Conservation (phyloP, 2,797 vertebrate species). For the Rhadinocentrus ornatus region DNA sequence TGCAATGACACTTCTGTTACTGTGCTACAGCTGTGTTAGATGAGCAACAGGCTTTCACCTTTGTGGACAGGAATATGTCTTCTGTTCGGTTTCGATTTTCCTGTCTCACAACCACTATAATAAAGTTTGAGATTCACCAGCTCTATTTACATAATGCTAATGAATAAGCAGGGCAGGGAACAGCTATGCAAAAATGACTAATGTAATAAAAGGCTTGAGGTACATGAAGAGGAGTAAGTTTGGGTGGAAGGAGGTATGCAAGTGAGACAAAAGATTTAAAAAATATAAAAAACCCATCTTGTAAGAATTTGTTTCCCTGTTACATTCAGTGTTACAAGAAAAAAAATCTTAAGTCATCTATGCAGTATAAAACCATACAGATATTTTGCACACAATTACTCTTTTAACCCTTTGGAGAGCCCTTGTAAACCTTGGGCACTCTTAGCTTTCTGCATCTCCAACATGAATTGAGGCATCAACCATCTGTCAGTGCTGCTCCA, state of each 20-base stretch:
- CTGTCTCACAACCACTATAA: conserved; percentile 25
- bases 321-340: conserved; percentile 8
- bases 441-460: conserved; percentile 32
- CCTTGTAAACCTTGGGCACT: conserved; percentile 20
- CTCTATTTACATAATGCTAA: conserved; percentile 68
- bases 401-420: conserved; percentile 22
- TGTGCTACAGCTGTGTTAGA: conserved; percentile 54
- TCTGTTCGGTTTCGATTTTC: conserved; percentile 13
- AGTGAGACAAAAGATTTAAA: conserved; percentile 39
- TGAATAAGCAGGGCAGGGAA: conserved; percentile 66
- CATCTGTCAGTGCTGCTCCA: conserved; percentile 52
- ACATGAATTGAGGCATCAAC: conserved; percentile 45
- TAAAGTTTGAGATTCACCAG: conserved; percentile 48
- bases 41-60: conserved; percentile 56
- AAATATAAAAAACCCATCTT: conserved; percentile 16
- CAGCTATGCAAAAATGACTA: conserved; percentile 67
- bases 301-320: conserved; percentile 52
- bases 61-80: conserved; percentile 39
- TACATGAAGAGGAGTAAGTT: conserved; percentile 30
- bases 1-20: conserved; percentile 54
- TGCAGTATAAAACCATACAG: not conserved
- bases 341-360: not conserved
- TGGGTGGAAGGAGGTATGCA: conserved; percentile 7
- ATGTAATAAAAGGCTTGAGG: conserved; percentile 48
- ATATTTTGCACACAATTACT: not conserved